These are phyloP conservation scores for Potorous gilbertii DNA, from an alignment of 2,797 vertebrate species.

Conservation along the genomic window DNA sequence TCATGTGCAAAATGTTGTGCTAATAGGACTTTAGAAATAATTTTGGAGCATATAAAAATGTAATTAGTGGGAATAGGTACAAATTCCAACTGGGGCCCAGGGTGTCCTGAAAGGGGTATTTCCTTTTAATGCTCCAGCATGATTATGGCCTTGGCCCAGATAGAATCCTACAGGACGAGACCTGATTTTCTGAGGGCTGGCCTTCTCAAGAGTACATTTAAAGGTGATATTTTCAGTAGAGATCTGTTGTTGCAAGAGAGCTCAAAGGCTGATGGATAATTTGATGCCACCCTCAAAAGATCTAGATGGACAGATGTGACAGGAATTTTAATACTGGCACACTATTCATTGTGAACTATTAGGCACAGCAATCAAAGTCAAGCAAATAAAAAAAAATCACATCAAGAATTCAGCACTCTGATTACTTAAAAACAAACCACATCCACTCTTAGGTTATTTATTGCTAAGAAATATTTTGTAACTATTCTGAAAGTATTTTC, in stretches of 20 bases:
- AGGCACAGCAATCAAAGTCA: conserved; percentile 69
- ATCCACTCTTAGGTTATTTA: conserved; percentile 72
- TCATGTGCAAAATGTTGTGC: not conserved
- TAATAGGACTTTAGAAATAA: not conserved
- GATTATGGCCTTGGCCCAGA: not conserved
- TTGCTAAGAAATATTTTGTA: conserved; percentile 75
- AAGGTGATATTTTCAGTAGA: conserved; percentile 56
- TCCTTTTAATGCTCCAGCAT: not conserved
- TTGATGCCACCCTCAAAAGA: conserved; percentile 51
- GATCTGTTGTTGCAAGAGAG: conserved; percentile 65
- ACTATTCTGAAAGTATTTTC: conserved; percentile 77
- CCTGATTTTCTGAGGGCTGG: conserved; percentile 49
- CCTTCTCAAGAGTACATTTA: conserved; percentile 65
- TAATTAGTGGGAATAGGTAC: not conserved
- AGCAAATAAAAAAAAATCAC: conserved; percentile 69
- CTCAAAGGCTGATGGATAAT: conserved; percentile 59
- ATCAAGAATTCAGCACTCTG: conserved; percentile 80
- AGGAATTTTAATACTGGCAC: conserved; percentile 62
- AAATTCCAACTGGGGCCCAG: not conserved
- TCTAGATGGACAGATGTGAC: conserved; percentile 48
- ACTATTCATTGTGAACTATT: conserved; percentile 57
- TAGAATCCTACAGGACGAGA: conserved; percentile 53
- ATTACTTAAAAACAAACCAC: conserved; percentile 61
- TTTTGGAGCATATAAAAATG: not conserved
- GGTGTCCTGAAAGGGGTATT: not conserved